phyloP scores from a whole-genome alignment of 2,888 invertebrate genomes.

The Eupithecia inturbata region DNA sequence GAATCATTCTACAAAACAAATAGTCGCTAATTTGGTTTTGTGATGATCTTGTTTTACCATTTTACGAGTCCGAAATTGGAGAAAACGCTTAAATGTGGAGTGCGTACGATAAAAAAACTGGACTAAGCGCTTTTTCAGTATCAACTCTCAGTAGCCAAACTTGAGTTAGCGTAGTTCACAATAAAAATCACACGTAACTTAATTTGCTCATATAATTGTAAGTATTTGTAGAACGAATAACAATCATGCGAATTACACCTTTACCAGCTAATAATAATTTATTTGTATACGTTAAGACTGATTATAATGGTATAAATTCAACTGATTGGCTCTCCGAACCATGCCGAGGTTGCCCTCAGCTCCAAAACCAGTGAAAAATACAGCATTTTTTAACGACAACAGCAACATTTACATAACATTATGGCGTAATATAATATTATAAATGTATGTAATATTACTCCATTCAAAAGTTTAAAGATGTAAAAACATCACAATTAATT shows the following conservation, averaged over 20 bases:
- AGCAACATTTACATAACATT: not conserved
- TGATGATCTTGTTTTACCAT: not conserved
- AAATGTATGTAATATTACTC: not conserved
- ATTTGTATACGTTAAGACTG: slow-evolving; percentile 58
- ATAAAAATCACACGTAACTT: slow-evolving; percentile 53
- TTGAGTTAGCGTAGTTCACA: slow-evolving; percentile 38
- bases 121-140: not conserved
- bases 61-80: not conserved
- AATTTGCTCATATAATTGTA: slow-evolving; percentile 67
- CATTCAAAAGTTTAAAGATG: slow-evolving; percentile 26
- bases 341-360: not conserved
- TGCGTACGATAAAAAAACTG: not conserved
- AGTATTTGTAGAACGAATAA: slow-evolving; percentile 56
- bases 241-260: slow-evolving; percentile 57
- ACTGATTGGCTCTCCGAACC: slow-evolving; percentile 28
- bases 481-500: slow-evolving; percentile 24
- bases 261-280: slow-evolving; percentile 59
- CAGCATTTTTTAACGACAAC: not conserved
- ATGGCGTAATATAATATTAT: not conserved
- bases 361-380: not conserved
- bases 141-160: not conserved
- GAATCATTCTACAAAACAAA: not conserved
- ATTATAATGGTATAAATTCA: slow-evolving; percentile 48
- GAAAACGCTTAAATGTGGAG: not conserved
- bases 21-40: not conserved